Percentiles rank a stretch among this genome's conserved stretches.
Conservation (phyloP, 2,888 invertebrate species). For the Scaptomyza tumidula region DNA sequence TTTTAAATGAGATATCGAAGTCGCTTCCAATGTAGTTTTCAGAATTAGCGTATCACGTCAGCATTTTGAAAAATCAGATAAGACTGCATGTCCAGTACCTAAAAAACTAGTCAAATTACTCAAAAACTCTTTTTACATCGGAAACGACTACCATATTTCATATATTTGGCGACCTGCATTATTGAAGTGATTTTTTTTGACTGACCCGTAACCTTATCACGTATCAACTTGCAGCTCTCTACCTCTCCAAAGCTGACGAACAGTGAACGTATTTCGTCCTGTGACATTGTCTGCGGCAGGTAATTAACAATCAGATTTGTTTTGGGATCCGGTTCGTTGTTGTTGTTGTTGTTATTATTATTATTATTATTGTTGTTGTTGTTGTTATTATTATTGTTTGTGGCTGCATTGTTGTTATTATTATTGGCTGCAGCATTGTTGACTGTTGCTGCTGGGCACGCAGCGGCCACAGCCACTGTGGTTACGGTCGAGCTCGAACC, state of each 20-base stretch:
- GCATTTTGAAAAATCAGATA: too few relatives aligned
- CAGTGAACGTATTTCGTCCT: slow-evolving; percentile 96
- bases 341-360: slow-evolving; percentile 63
- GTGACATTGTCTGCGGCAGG: slow-evolving; percentile 96
- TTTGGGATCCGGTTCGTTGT: slow-evolving; percentile 90
- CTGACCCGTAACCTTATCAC: slow-evolving; percentile 96
- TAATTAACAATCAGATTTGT: slow-evolving; percentile 98
- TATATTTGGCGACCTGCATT: background rate
- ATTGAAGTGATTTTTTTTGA: background rate
- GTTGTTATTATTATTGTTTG: slow-evolving; percentile 86
- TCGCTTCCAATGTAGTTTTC: too few relatives aligned
- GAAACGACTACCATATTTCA: too few relatives aligned
- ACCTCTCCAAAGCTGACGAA: slow-evolving; percentile 98
- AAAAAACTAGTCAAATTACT: too few relatives aligned
- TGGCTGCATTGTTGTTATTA: slow-evolving; percentile 63
- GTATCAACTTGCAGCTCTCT: slow-evolving; percentile 98
- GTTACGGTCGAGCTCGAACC: slow-evolving; percentile 57
- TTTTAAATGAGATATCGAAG: too few relatives aligned
- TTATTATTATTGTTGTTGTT: slow-evolving; percentile 85
- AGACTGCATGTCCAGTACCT: too few relatives aligned
- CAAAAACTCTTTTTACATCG: too few relatives aligned
- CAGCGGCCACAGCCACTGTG: slow-evolving; percentile 41
- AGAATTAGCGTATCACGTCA: too few relatives aligned
- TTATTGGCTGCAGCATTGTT: slow-evolving; percentile 84
- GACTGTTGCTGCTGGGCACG: slow-evolving; percentile 32